phyloP scores from a whole-genome alignment of 2,797 vertebrate genomes.

The Karalla daura region DNA sequence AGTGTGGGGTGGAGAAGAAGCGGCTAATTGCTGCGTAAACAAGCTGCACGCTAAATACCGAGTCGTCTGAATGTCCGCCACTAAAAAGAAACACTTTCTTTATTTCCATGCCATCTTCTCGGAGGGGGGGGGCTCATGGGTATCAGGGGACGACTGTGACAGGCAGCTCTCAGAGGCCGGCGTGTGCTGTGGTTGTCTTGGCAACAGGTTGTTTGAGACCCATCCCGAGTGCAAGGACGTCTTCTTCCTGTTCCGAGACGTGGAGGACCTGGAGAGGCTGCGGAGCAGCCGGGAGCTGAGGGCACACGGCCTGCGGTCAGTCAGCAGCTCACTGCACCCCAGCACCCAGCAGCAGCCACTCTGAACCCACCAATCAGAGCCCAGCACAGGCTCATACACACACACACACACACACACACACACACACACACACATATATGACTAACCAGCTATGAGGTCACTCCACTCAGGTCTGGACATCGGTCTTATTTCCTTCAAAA shows the following conservation, averaged over 20 bases:
- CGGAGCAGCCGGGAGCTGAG: slow-evolving; percentile 83
- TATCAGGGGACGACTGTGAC: slow-evolving; percentile 25
- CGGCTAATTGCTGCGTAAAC: not conserved
- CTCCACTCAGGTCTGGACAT: too few species aligned
- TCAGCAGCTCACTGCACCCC: not conserved
- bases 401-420: too few species aligned
- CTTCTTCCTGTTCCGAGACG: slow-evolving; percentile 87
- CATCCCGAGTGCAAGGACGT: slow-evolving; percentile 89
- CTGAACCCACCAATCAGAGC: not conserved
- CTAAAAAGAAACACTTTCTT: too few species aligned
- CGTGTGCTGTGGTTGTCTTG: slow-evolving; percentile 61
- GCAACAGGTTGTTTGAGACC: slow-evolving; percentile 87
- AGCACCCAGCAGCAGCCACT: not conserved
- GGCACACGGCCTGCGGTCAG: slow-evolving; percentile 84
- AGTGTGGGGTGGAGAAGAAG: slow-evolving; percentile 2
- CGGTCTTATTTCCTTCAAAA: too few species aligned
- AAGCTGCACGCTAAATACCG: not conserved
- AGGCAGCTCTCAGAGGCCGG: slow-evolving; percentile 23
- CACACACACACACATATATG: too few species aligned
- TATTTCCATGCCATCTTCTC: not conserved
- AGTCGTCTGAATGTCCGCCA: too few species aligned
- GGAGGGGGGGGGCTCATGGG: slow-evolving; percentile 27
- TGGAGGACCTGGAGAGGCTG: slow-evolving; percentile 85
- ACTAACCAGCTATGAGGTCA: too few species aligned
- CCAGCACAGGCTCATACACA: not conserved